Percentiles rank a stretch among this genome's conserved stretches.
These are phyloP conservation scores for Glyphotaelius pellucidus DNA, from an alignment of 2,888 invertebrate genomes.

Conservation along the genomic window DNA sequence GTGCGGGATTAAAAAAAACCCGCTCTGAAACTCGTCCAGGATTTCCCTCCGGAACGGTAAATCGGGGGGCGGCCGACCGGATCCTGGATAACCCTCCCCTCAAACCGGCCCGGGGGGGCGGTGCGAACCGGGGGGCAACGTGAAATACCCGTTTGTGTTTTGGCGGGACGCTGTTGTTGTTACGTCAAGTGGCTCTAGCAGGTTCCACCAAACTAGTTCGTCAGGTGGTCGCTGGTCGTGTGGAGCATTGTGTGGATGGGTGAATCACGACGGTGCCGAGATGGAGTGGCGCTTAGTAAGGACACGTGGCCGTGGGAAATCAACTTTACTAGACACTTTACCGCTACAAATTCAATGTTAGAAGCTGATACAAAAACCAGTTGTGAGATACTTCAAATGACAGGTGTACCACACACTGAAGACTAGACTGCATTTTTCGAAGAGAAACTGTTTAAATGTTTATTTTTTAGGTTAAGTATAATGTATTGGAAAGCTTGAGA, in stretches of 20 bases:
- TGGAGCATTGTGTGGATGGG: constrained; percentile 30
- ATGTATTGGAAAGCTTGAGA: neutral
- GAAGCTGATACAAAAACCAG: neutral
- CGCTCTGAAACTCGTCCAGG: constrained; percentile 42
- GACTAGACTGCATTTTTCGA: neutral
- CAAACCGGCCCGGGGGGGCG: neutral
- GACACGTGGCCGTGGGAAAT: constrained; percentile 26
- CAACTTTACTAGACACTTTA: neutral
- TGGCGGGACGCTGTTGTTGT: constrained; percentile 46
- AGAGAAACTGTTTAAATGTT: neutral
- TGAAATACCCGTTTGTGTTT: constrained; percentile 52
- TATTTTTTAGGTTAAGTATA: neutral
- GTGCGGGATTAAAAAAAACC: constrained; percentile 29
- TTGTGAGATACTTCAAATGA: neutral
- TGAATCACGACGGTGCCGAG: constrained; percentile 6
- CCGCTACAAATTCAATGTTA: neutral
- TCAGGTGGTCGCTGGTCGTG: constrained; percentile 31
- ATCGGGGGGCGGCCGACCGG: constrained; percentile 45
- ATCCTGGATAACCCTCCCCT: constrained; percentile 36
- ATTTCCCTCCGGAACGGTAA: constrained; percentile 59
- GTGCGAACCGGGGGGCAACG: constrained; percentile 6
- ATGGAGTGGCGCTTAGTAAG: constrained; percentile 23
- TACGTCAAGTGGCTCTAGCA: constrained; percentile 31
- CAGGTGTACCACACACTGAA: neutral
- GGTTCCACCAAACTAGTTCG: constrained; percentile 49